phyloP scores from a whole-genome alignment of 2,888 invertebrate genomes.

The Drosophila pegasa region DNA sequence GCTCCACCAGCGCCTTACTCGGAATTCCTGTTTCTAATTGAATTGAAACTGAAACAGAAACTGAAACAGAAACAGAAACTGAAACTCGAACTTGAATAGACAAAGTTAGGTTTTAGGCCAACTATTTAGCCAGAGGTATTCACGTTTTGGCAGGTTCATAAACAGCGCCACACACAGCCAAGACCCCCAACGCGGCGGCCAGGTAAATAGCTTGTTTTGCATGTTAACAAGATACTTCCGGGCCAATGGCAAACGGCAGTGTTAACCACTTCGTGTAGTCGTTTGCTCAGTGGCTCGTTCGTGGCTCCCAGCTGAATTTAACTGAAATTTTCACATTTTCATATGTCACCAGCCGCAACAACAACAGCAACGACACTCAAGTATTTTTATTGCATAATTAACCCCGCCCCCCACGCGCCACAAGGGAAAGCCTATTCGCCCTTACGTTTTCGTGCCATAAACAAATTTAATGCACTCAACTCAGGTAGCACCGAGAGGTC shows the following conservation, averaged over 20 bases:
- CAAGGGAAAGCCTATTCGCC: background rate
- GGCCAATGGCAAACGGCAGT: slow-evolving; percentile 60
- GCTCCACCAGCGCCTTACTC: slow-evolving; percentile 6
- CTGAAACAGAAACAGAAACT: background rate
- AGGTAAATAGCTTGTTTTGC: slow-evolving; percentile 79
- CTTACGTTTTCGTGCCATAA: background rate
- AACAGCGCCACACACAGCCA: slow-evolving; percentile 27
- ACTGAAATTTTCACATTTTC: slow-evolving; percentile 68
- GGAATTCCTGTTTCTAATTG: slow-evolving; percentile 52
- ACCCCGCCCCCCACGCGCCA: slow-evolving; percentile 37
- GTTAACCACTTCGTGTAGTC: slow-evolving; percentile 53
- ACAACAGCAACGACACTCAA: slow-evolving; percentile 23
- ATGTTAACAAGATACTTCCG: slow-evolving; percentile 83
- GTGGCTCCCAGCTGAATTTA: slow-evolving; percentile 33
- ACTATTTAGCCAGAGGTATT: slow-evolving; percentile 41
- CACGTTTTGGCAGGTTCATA: slow-evolving; percentile 53
- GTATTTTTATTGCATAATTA: slow-evolving; percentile 78
- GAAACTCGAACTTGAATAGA: slow-evolving; percentile 18
- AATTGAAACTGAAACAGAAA: slow-evolving; percentile 40
- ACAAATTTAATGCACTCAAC: slow-evolving; percentile 11
- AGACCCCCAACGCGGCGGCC: background rate
- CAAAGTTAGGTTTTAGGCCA: slow-evolving; percentile 17
- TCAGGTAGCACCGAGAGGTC: background rate
- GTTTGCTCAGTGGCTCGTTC: slow-evolving; percentile 27
- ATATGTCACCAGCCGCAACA: slow-evolving; percentile 57